phyloP scores from a whole-genome alignment of 2,113 vertebrate species.

The Cromileptes altivelis region DNA sequence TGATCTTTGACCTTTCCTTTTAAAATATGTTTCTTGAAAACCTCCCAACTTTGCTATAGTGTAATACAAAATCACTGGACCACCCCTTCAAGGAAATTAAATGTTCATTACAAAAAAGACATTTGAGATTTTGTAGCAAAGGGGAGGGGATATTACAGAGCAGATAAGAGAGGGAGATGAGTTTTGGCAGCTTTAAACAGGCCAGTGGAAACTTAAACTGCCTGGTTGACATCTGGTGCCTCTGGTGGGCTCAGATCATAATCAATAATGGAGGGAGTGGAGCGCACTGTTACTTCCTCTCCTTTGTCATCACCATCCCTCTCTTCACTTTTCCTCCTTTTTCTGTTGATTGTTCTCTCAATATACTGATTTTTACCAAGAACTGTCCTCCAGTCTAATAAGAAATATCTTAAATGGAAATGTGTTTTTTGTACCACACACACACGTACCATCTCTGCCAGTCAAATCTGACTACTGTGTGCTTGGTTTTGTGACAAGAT shows the following conservation, averaged over 20 bases:
- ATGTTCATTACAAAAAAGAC: neutral
- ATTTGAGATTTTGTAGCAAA: neutral
- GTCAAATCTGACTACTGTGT: no score
- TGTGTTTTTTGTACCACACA: no score
- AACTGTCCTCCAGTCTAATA: neutral
- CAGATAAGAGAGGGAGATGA: conserved; percentile 45
- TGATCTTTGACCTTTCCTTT: neutral
- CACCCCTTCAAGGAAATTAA: neutral
- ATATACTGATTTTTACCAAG: conserved; percentile 3
- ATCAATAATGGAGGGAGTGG: conserved; percentile 86
- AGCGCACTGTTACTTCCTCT: conserved; percentile 57
- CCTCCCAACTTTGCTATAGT: neutral
- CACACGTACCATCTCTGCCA: no score
- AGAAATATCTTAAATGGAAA: no score
- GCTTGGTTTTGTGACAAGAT: neutral
- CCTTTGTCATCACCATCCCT: conserved; percentile 51
- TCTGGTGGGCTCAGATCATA: conserved; percentile 74
- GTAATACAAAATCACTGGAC: neutral
- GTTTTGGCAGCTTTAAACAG: conserved; percentile 77
- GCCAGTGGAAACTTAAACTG: conserved; percentile 77
- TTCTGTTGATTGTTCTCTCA: neutral
- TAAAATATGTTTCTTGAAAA: neutral
- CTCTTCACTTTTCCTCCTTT: conserved; percentile 4
- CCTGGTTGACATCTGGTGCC: conserved; percentile 76
- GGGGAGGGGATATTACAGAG: neutral